A percentile compares a stretch with the other conserved stretches of the same genome.
phyloP scores from a whole-genome alignment of 2,797 vertebrate genomes.

The Apogon hyalosoma region DNA sequence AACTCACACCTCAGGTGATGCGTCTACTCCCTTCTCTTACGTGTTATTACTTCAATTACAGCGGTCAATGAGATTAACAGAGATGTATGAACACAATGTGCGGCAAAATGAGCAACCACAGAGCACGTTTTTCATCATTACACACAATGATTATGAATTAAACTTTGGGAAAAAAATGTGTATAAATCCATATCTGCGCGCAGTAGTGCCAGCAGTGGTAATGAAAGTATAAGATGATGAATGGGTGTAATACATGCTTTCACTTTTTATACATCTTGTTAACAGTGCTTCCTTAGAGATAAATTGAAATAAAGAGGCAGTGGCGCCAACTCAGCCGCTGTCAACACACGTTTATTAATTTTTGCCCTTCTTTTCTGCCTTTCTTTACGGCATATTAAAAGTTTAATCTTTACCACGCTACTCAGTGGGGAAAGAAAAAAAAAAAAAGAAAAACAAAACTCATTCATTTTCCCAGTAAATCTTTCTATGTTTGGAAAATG shows the following conservation, averaged over 20 bases:
- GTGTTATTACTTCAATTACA: constrained; percentile 59
- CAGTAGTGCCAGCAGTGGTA: constrained; percentile 69
- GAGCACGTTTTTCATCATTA: constrained; percentile 82
- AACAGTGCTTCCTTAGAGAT: constrained; percentile 74
- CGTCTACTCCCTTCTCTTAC: constrained; percentile 27
- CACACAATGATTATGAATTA: constrained; percentile 83
- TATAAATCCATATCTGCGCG: constrained; percentile 73
- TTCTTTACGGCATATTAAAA: constrained; percentile 60
- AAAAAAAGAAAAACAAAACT: neutral
- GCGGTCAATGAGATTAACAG: constrained; percentile 76
- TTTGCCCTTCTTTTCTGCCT: constrained; percentile 45
- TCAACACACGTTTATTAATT: constrained; percentile 71
- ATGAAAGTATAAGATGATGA: constrained; percentile 83
- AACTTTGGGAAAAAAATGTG: constrained; percentile 51
- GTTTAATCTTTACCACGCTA: constrained; percentile 44
- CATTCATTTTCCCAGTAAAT: constrained; percentile 8
- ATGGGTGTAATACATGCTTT: constrained; percentile 82
- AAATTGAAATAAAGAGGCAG: constrained; percentile 76
- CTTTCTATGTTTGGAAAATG: constrained; percentile 13
- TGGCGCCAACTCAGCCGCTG: constrained; percentile 52
- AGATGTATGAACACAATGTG: constrained; percentile 79
- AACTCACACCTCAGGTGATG: constrained; percentile 12
- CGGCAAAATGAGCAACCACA: constrained; percentile 74
- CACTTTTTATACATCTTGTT: constrained; percentile 85
- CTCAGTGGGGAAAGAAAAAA: neutral